Base-by-base conservation (phyloP, 1,140 invertebrate species). In the Agrilus planipennis region DNA sequence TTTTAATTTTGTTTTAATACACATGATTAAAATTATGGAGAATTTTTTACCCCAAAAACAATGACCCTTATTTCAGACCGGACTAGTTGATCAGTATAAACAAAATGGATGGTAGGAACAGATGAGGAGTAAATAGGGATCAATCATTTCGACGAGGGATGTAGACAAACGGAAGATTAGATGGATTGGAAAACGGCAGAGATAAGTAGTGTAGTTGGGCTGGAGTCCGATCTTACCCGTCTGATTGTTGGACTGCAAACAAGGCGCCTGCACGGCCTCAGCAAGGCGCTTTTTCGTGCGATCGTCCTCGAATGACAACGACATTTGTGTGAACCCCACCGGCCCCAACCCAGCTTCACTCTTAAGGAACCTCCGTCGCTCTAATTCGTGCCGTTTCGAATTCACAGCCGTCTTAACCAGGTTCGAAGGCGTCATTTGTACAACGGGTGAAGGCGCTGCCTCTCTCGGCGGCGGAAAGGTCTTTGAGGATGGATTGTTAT, bases 341-440 rank as follows among this genome's bases (percentile, higher is more conserved):
- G 41, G 38, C 41, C 44, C 41, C 36, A 49, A 45, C 47, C 43
- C 51, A 52, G 32, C 62, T 61, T 55, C 52, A 29, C 42, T 39
- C 30, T 47, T 47, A 31, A 47, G 38, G 11, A 47, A 48, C 32
- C 46, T 52, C 39, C 51, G 50, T 34, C 45, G 39, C 58, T 63
- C 49, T 40, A 69, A 62, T 52, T 76, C 70, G 49, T 71, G 69
- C 31, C 68, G 64, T 60, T 77, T 76, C 46, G 67, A 71, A 51
- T 73, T 73, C 20, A 77, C 75, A 5, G 75, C 75, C 7, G 73
- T 72, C 57, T 79, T 77, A 34, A 79, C 76, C 18, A 80, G 60
- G 46, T 65, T 68, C 43, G 73, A 75, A 12, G 77, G 77, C 28
- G 74, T 75, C 68, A 75, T 68, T 42, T 63, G 25, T 15, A 18